A percentile compares a stretch with the other conserved stretches of the same genome.
Conservation (phyloP, 1,140 invertebrate genomes). For the Cherax destructor region DNA sequence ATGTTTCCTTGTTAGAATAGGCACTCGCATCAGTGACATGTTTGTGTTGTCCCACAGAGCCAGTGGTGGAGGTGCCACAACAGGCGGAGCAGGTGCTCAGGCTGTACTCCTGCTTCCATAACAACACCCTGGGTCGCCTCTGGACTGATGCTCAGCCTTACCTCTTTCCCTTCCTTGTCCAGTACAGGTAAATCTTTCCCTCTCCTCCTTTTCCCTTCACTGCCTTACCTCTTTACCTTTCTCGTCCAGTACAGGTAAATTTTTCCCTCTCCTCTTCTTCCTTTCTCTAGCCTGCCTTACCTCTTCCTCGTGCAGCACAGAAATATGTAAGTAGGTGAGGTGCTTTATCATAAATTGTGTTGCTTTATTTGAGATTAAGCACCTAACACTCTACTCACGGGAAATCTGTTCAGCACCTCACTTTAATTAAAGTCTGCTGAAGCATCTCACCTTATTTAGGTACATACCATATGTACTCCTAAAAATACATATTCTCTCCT, state of each 20-base stretch:
- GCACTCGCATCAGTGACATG: background rate
- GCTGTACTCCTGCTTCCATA: constrained; percentile 79
- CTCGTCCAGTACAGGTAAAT: background rate
- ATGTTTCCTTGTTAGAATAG: too few species aligned
- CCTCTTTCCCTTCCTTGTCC: constrained; percentile 81
- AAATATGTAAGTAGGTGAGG: too few species aligned
- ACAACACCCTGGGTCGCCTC: constrained; percentile 79
- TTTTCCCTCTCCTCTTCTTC: background rate
- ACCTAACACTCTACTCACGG: too few species aligned
- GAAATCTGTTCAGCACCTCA: too few species aligned
- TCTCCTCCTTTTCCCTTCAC: background rate
- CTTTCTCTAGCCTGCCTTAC: background rate
- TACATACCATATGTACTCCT: too few species aligned
- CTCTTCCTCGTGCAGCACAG: background rate
- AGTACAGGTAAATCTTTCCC: constrained; percentile 77
- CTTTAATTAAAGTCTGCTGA: too few species aligned
- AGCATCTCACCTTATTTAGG: too few species aligned
- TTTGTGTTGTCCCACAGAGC: background rate
- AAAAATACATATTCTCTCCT: too few species aligned
- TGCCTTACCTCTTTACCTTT: background rate
- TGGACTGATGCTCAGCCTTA: constrained; percentile 81
- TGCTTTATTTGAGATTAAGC: too few species aligned
- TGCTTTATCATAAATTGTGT: too few species aligned
- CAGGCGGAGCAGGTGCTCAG: constrained; percentile 77
- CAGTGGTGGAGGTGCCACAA: constrained; percentile 18